A percentile compares a stretch with the other conserved stretches of the same genome.
Conservation (phyloP, 2,888 invertebrate genomes). For the Drosophila pseudotalamancana region DNA sequence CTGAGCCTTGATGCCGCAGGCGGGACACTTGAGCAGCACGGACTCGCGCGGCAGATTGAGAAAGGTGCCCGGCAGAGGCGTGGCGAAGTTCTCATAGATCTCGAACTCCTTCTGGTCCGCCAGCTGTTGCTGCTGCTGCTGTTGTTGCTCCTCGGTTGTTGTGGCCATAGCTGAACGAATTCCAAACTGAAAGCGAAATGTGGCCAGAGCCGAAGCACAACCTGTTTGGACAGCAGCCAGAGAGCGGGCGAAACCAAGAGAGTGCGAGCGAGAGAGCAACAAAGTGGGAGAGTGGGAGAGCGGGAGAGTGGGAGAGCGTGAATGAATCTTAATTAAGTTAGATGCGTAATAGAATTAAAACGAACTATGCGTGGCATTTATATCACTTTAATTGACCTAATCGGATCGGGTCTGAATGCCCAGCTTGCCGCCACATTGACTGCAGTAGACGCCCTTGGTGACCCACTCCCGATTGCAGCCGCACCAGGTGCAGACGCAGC, state of each 20-base stretch:
- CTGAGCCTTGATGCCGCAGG: constrained; percentile 74
- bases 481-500: constrained; percentile 80
- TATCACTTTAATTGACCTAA: constrained; percentile 55
- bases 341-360: constrained; percentile 69
- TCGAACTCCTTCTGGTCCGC: constrained; percentile 55
- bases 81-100: constrained; percentile 81
- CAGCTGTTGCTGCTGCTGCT: constrained; percentile 29
- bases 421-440: constrained; percentile 78
- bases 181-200: constrained; percentile 57
- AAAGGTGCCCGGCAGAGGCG: constrained; percentile 81
- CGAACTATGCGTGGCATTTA: constrained; percentile 49
- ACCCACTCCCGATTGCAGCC: constrained; percentile 81
- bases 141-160: constrained; percentile 28
- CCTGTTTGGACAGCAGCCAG: constrained; percentile 30
- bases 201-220: constrained; percentile 24
- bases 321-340: constrained; percentile 65
- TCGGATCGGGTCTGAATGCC: constrained; percentile 73
- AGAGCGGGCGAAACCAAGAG: not conserved
- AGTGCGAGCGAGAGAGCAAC: not conserved
- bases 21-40: constrained; percentile 79
- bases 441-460: constrained; percentile 79
- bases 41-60: constrained; percentile 77
- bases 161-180: constrained; percentile 44
- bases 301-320: not conserved
- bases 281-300: not conserved